These are phyloP conservation scores for Anoplius nigerrimus DNA, from an alignment of 2,888 invertebrate species.

Conservation along the genomic window DNA sequence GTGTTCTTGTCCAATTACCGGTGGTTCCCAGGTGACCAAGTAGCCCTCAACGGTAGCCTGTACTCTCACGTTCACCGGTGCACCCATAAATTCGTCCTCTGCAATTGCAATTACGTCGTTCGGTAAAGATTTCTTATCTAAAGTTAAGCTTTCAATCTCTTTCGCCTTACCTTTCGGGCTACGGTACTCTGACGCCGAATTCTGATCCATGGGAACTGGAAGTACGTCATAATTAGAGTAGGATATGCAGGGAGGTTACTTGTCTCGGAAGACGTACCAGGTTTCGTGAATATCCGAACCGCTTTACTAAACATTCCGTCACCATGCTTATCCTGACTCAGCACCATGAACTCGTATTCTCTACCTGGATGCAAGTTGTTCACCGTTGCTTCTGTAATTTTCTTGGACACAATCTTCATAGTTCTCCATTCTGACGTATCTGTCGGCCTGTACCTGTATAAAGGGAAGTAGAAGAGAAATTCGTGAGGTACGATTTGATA, in stretches of 20 bases:
- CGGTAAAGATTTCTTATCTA: neutral
- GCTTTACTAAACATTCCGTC: slow-evolving; percentile 94
- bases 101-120: slow-evolving; percentile 3
- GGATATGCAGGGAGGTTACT: too few species aligned
- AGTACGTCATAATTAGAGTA: slow-evolving; percentile 11
- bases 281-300: slow-evolving; percentile 84
- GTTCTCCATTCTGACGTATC: slow-evolving; percentile 90
- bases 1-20: slow-evolving; percentile 78
- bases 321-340: slow-evolving; percentile 90
- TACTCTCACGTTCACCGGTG: slow-evolving; percentile 83
- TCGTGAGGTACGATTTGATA: neutral
- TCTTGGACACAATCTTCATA: slow-evolving; percentile 83
- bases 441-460: slow-evolving; percentile 81
- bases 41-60: slow-evolving; percentile 85
- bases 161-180: slow-evolving; percentile 57
- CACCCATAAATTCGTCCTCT: slow-evolving; percentile 76
- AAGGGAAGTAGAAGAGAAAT: slow-evolving; percentile 13
- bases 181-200: slow-evolving; percentile 67
- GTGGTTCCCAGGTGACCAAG: slow-evolving; percentile 85
- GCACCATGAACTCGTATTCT: slow-evolving; percentile 93
- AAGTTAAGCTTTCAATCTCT: neutral
- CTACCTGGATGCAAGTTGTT: slow-evolving; percentile 85
- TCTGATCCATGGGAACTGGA: slow-evolving; percentile 59
- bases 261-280: slow-evolving; percentile 48
- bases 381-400: slow-evolving; percentile 86